Evolutionary conservation across 2,797 vertebrate genomes (phyloP).

Genomic region (Xiphorhynchus erythropygius): DNA sequence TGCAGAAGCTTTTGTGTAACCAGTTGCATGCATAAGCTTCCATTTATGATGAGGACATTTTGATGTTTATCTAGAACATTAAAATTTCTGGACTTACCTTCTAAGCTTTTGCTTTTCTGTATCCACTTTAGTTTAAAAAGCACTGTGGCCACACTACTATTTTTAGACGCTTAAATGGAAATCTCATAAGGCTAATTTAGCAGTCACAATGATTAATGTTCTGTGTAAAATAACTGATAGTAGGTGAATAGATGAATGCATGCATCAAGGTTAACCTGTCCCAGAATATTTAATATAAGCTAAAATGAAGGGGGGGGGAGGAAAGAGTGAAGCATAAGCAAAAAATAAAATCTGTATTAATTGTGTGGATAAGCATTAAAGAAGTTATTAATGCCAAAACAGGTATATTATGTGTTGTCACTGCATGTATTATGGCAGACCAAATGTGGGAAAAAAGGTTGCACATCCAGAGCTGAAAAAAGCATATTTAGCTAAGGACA

Average conservation of each 20-base stretch:
- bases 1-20: not conserved
- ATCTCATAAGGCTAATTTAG: slow-evolving; percentile 16
- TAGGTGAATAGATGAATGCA: not conserved
- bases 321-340: too few relatives aligned
- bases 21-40: not conserved
- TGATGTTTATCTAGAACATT: not conserved
- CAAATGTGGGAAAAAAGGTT: not conserved
- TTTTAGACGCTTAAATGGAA: not conserved
- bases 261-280: not conserved
- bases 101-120: not conserved
- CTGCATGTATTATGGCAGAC: not conserved
- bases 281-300: not conserved
- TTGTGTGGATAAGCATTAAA: not conserved
- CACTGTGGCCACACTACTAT: not conserved
- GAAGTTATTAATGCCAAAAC: not conserved
- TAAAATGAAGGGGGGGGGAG: not conserved
- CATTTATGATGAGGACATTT: not conserved
- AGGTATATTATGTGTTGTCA: not conserved
- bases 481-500: not conserved
- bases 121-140: not conserved
- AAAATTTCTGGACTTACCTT: not conserved
- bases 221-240: not conserved
- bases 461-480: not conserved
- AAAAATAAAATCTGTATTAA: not conserved
- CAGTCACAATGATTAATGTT: slow-evolving; percentile 24